phyloP scores from a whole-genome alignment of 2,797 vertebrate species.

The Morelia viridis region DNA sequence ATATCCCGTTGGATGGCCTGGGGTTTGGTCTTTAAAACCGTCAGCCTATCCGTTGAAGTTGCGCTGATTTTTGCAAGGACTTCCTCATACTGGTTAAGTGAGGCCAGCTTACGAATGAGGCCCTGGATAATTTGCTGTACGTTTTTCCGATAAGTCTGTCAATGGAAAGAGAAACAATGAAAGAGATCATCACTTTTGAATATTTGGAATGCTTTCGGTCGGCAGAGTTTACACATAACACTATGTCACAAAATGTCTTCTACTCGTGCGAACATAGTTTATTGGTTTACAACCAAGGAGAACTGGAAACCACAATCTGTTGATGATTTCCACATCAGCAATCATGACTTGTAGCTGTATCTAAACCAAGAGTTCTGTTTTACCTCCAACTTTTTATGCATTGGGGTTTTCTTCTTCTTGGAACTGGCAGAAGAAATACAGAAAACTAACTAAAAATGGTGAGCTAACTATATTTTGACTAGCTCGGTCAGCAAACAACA shows the following conservation, averaged over 20 bases:
- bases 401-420: background rate
- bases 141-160: constrained; percentile 85
- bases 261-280: background rate
- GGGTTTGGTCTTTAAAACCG: constrained; percentile 85
- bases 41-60: constrained; percentile 80
- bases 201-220: background rate
- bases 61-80: constrained; percentile 87
- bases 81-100: constrained; percentile 91
- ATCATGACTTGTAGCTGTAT: background rate
- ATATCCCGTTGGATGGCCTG: constrained; percentile 88
- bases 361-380: background rate
- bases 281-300: background rate
- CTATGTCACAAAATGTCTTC: background rate
- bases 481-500: background rate
- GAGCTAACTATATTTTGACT: background rate
- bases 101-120: constrained; percentile 85
- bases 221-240: background rate
- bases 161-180: background rate
- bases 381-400: background rate
- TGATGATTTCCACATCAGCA: background rate
- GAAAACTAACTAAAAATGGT: background rate
- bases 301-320: background rate
- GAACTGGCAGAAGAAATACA: background rate
- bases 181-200: background rate
- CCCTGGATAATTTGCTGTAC: constrained; percentile 86